Evolutionary conservation across 2,888 invertebrate species (phyloP).

Genomic region (Adelognathus sp.): DNA sequence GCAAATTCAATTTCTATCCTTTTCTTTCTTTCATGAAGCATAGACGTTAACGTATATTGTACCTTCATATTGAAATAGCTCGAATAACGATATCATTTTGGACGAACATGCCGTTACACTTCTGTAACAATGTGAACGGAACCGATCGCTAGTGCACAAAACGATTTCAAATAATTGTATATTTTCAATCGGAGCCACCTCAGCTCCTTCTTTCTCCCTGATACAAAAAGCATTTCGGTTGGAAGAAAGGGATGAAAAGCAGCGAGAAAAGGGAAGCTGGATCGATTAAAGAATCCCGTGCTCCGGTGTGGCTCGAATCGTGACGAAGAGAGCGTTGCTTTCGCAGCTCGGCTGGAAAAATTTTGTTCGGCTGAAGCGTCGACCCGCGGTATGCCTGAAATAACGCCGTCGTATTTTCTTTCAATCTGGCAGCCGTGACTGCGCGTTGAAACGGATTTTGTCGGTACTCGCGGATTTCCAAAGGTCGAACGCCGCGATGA

Average conservation of each 20-base stretch:
- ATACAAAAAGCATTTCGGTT: slow-evolving; percentile 8
- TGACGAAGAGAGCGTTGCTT: slow-evolving; percentile 52
- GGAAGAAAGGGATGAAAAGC: neutral
- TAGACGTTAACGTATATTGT: too few species aligned
- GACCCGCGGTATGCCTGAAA: slow-evolving; percentile 69
- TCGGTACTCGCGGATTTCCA: slow-evolving; percentile 58
- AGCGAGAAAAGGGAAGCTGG: slow-evolving; percentile 33
- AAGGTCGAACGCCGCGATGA: slow-evolving; percentile 55
- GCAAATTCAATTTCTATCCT: too few species aligned
- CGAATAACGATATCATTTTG: too few species aligned
- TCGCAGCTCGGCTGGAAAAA: slow-evolving; percentile 61
- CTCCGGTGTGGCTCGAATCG: slow-evolving; percentile 40
- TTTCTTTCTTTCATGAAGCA: too few species aligned
- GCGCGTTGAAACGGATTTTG: slow-evolving; percentile 64
- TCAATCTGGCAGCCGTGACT: slow-evolving; percentile 68
- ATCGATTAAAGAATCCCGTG: slow-evolving; percentile 41
- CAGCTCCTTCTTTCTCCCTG: slow-evolving; percentile 14
- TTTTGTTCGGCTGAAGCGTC: slow-evolving; percentile 59
- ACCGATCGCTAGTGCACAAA: too few species aligned
- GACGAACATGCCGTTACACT: too few species aligned
- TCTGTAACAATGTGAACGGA: too few species aligned
- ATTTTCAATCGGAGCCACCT: neutral
- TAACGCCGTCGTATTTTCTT: slow-evolving; percentile 78
- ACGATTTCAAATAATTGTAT: too few species aligned
- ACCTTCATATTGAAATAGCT: too few species aligned